Evolutionary conservation across 2,113 vertebrate species (phyloP), one percentile per base, ranked within the genome.

Genomic region (Psilopsiagon aymara): DNA sequence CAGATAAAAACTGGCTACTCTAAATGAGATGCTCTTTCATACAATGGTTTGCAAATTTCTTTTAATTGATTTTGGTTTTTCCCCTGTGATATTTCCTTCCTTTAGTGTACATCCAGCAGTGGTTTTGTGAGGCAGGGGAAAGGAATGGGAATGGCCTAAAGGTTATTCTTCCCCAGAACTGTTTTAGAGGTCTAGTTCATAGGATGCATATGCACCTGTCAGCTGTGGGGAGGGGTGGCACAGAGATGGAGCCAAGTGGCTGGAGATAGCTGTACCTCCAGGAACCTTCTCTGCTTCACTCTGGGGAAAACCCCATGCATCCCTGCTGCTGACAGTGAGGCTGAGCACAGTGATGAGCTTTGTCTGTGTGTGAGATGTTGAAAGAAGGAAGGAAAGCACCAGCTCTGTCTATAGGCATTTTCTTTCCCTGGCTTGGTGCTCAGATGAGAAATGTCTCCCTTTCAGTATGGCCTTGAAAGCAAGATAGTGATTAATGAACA

Each of bases 11-110:
- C 80, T 85, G 82, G 43, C 90, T 87, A 33, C 49, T 89, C 62
- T 93, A 85, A 97, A 83, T 66, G 86, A 93, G 68, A 63, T 33
- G 21, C 51, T 95, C 18, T 62, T n/a, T 59, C 90, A 70, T 67
- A 63, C 60, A 64, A 49, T 43, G 23, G 20, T 78, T 89, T 84
- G 86, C 83, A 91, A 60, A 92, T 94, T 82, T 92, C 20, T 95
- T 94, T 84, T 81, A 78, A 83, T 82, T 93, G 59, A 82, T 88
- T 66, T 63, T 60, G 37, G 31, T 21, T 7, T 12, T 28, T 24
- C 8, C 35, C 16, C 11, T 25, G 7, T 53, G 20, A 6, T 86
- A 53, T 39, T 88, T 81, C 49, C 70, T 90, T 80, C 41, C 55
- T 88, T 88, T 78, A 18, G 39, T 90, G 44, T 74, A 37, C 18